phyloP scores from a whole-genome alignment of 1,140 invertebrate species.

The Drosophila orena region DNA sequence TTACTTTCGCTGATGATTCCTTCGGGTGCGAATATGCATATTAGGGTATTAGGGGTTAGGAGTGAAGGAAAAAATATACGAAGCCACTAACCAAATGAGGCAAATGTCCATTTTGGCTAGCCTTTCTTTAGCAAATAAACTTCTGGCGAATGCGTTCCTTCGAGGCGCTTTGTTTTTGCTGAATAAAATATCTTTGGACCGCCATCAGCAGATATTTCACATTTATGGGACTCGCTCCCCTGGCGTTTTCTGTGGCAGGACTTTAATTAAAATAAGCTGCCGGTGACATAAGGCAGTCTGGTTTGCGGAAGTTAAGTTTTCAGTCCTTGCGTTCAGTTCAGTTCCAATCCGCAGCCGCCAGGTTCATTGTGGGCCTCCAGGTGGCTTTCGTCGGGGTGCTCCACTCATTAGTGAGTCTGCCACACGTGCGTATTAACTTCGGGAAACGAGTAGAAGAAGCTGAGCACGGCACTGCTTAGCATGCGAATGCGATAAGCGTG shows the following conservation, averaged over 20 bases:
- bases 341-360: background rate
- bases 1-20: conserved; percentile 8
- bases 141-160: conserved; percentile 5
- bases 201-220: conserved; percentile 49
- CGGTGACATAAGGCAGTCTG: conserved; percentile 58
- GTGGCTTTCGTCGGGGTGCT: conserved; percentile 16
- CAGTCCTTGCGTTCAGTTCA: conserved; percentile 1
- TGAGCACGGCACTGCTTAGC: conserved; percentile 40
- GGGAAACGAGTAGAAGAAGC: conserved; percentile 14
- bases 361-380: conserved; percentile 12
- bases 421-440: conserved; percentile 49
- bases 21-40: conserved; percentile 12
- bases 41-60: background rate
- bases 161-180: conserved; percentile 18
- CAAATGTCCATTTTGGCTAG: conserved; percentile 49
- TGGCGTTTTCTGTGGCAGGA: conserved; percentile 2
- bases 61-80: conserved; percentile 4
- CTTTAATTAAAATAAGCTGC: conserved; percentile 70
- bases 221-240: conserved; percentile 17
- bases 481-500: conserved; percentile 51
- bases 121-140: conserved; percentile 21
- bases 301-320: conserved; percentile 31
- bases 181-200: conserved; percentile 41
- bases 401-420: conserved; percentile 34
- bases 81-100: conserved; percentile 34